Percentiles rank a stretch among this genome's conserved stretches.
Evolutionary conservation across 2,113 vertebrate genomes (phyloP).

Genomic region (Anguilla japonica): DNA sequence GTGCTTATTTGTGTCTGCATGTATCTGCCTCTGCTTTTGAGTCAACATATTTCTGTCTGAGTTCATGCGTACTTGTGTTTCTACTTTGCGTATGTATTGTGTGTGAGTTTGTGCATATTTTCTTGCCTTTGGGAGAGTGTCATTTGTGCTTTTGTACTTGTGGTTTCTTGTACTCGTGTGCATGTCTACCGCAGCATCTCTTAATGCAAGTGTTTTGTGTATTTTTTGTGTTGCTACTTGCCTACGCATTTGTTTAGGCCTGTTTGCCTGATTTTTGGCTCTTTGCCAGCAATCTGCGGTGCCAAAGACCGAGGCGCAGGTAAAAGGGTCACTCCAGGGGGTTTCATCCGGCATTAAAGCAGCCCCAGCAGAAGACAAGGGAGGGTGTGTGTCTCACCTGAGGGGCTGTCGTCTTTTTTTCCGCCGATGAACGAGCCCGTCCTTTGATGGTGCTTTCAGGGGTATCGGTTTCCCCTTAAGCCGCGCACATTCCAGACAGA

Average conservation of each 20-base stretch:
- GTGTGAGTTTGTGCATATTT: neutral
- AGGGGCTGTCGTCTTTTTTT: neutral
- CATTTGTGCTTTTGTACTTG: neutral
- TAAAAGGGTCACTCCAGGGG: neutral
- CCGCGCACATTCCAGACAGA: slow-evolving; percentile 61
- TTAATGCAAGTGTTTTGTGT: neutral
- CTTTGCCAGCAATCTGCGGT: neutral
- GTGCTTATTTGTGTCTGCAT: neutral
- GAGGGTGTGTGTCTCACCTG: neutral
- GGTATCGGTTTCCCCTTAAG: slow-evolving; percentile 38
- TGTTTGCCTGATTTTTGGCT: neutral
- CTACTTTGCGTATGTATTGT: neutral
- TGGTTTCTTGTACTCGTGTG: neutral
- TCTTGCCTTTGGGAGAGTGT: neutral
- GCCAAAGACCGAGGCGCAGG: neutral
- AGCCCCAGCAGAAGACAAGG: neutral
- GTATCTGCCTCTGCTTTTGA: neutral
- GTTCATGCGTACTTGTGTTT: neutral
- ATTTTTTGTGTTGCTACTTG: neutral
- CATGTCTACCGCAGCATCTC: neutral
- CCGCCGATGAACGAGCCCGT: neutral
- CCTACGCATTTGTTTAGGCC: neutral
- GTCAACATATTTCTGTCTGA: neutral
- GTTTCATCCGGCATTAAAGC: neutral
- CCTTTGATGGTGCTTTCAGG: neutral